phyloP scores from a whole-genome alignment of 2,113 vertebrate genomes.

The Gambusia affinis region DNA sequence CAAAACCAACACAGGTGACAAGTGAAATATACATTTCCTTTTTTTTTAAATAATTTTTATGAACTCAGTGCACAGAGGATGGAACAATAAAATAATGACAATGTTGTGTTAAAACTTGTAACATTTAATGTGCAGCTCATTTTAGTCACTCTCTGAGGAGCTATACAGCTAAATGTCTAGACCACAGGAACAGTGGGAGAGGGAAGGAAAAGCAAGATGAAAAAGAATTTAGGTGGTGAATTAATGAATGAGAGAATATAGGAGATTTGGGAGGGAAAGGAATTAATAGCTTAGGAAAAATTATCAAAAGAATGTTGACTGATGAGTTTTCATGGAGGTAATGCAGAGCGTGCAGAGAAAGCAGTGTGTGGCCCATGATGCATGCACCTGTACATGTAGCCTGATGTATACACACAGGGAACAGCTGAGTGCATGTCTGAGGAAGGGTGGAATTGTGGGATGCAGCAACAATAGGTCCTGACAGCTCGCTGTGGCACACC shows the following conservation, averaged over 20 bases:
- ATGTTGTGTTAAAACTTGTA: neutral
- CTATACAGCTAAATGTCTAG: constrained; percentile 20
- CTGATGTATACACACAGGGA: neutral
- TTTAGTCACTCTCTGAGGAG: constrained; percentile 10
- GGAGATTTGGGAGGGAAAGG: neutral
- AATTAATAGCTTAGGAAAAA: neutral
- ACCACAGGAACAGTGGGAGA: constrained; percentile 14
- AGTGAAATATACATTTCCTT: neutral
- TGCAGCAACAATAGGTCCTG: constrained; percentile 52
- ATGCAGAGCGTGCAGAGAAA: neutral
- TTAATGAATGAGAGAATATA: neutral
- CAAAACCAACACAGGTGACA: neutral
- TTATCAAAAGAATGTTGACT: neutral
- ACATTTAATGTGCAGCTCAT: neutral
- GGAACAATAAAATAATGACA: no score
- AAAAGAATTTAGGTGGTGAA: neutral
- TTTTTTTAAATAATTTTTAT: no score
- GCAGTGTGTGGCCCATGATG: neutral
- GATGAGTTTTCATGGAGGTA: neutral
- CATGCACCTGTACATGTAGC: neutral
- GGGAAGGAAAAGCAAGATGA: neutral
- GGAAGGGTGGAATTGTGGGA: constrained; percentile 42
- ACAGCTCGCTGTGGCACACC: constrained; percentile 54
- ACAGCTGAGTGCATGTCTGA: constrained; percentile 1
- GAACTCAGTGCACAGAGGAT: neutral